phyloP scores from a whole-genome alignment of 2,888 invertebrate genomes.

The Caenorhabditis afra region DNA sequence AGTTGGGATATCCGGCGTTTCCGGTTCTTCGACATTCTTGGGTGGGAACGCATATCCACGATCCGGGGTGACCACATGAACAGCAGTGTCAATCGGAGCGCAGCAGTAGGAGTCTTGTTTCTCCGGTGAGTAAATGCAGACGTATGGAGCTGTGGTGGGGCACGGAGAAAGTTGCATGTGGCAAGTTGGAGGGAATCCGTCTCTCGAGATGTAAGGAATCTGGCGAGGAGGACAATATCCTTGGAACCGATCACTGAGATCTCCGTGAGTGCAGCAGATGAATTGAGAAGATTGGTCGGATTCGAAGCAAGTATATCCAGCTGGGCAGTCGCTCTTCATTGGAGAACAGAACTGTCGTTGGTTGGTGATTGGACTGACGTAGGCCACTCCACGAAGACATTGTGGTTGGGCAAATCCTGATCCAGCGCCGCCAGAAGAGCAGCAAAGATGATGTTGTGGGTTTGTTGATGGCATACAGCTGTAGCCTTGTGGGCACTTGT shows the following conservation, averaged over 20 bases:
- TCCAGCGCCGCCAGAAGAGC: constrained; percentile 66
- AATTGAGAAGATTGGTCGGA: constrained; percentile 68
- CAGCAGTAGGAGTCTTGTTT: constrained; percentile 80
- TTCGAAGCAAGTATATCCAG: constrained; percentile 74
- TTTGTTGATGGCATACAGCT: constrained; percentile 73
- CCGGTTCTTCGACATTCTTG: constrained; percentile 36
- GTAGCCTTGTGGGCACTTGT: constrained; percentile 73
- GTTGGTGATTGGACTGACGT: constrained; percentile 69
- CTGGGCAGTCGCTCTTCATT: constrained; percentile 67
- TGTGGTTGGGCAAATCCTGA: constrained; percentile 65
- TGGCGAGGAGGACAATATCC: constrained; percentile 79
- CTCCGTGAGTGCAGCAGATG: constrained; percentile 75
- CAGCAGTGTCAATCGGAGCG: constrained; percentile 78
- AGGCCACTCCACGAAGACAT: constrained; percentile 77
- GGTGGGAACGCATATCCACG: constrained; percentile 59
- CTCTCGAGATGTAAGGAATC: constrained; percentile 75
- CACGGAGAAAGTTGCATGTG: constrained; percentile 79
- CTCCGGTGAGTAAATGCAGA: constrained; percentile 79
- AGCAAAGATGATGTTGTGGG: constrained; percentile 77
- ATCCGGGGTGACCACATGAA: constrained; percentile 61
- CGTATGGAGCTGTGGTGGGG: constrained; percentile 78
- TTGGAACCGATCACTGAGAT: constrained; percentile 68
- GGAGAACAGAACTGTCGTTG: constrained; percentile 71
- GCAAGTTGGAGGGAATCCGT: constrained; percentile 76
- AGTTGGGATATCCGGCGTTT: constrained; percentile 36